Evolutionary conservation across 2,888 invertebrate species (phyloP).

Genomic region (Capitulum mitella): DNA sequence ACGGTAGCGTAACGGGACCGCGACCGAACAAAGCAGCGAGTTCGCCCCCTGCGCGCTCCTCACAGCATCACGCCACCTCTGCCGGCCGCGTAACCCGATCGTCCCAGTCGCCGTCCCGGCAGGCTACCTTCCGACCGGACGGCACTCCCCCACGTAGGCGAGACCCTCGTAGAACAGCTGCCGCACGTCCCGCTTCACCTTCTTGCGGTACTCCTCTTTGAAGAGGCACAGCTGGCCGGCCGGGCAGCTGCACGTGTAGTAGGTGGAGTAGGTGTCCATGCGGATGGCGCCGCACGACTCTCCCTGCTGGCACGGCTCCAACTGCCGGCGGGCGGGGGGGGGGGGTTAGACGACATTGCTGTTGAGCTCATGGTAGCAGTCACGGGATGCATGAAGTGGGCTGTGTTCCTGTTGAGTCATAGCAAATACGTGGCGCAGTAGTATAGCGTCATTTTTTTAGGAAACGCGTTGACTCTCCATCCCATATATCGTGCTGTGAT

Average conservation of each 20-base stretch:
- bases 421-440: too few relatives aligned
- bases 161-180: not conserved
- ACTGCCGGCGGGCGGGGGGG: constrained; percentile 25
- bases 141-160: not conserved
- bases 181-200: not conserved
- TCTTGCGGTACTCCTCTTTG: constrained; percentile 39
- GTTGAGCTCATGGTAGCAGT: not conserved
- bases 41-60: too few relatives aligned
- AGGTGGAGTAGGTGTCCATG: constrained; percentile 53
- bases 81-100: too few relatives aligned
- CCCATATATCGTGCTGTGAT: too few relatives aligned
- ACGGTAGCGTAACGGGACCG: too few relatives aligned
- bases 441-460: too few relatives aligned
- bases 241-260: constrained; percentile 58
- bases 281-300: constrained; percentile 58
- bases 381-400: not conserved
- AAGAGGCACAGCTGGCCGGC: constrained; percentile 54
- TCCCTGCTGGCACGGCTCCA: constrained; percentile 46
- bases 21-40: too few relatives aligned
- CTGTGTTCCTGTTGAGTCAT: too few relatives aligned
- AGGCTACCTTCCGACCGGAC: not conserved
- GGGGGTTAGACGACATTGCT: not conserved
- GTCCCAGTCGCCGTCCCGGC: not conserved
- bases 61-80: too few relatives aligned
- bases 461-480: not conserved